These are phyloP conservation scores for Erebia palarica DNA, from an alignment of 2,888 invertebrate species.

Conservation along the genomic window DNA sequence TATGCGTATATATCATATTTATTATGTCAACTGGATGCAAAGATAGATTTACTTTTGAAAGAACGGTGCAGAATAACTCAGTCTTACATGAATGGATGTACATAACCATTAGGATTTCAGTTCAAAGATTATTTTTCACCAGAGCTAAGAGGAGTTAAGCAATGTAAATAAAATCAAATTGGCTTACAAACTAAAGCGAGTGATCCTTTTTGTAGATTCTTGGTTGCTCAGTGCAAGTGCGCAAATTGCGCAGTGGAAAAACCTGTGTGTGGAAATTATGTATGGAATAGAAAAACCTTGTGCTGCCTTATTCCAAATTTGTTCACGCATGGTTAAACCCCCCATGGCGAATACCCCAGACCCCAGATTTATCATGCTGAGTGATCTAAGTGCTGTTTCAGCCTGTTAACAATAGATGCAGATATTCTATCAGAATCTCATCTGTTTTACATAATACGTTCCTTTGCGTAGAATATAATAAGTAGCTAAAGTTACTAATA, in stretches of 20 bases:
- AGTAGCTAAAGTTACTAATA: neutral
- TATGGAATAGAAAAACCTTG: neutral
- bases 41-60: too few relatives aligned
- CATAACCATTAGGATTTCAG: too few relatives aligned
- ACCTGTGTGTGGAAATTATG: too few relatives aligned
- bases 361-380: neutral
- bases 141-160: too few relatives aligned
- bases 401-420: neutral
- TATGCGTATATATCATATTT: neutral
- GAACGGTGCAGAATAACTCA: too few relatives aligned
- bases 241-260: too few relatives aligned
- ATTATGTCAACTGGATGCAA: neutral
- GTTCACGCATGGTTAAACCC: neutral
- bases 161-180: too few relatives aligned
- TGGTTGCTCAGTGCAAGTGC: neutral
- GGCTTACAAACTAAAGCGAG: too few relatives aligned
- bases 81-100: neutral
- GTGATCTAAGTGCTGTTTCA: neutral
- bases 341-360: neutral
- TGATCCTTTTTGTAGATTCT: neutral
- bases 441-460: neutral
- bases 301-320: neutral
- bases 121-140: too few relatives aligned
- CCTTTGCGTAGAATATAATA: neutral
- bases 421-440: constrained; percentile 13